Percentiles rank a stretch among this genome's conserved stretches.
Evolutionary conservation across 1,140 invertebrate genomes (phyloP).

Genomic region (Ostrea denselamellosa): DNA sequence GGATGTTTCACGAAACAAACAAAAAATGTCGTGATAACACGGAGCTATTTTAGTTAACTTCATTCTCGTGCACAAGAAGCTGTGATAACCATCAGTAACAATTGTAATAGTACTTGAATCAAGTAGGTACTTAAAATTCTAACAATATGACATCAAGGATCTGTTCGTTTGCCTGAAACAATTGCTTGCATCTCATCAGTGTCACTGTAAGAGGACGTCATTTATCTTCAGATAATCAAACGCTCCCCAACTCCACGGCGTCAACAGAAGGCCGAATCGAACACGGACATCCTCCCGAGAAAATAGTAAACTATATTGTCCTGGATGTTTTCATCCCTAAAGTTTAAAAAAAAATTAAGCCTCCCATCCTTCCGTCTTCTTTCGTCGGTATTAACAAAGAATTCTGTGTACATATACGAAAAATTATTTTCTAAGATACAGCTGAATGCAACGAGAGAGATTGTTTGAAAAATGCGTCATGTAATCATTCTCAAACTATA

Average conservation of each 20-base stretch:
- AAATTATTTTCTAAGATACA: background rate
- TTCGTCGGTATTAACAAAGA: background rate
- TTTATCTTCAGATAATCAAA: slow-evolving; percentile 28
- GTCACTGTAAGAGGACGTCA: slow-evolving; percentile 16
- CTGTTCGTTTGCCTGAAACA: slow-evolving; percentile 34
- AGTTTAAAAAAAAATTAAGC: too few relatives aligned
- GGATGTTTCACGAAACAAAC: slow-evolving; percentile 16
- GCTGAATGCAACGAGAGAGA: too few relatives aligned
- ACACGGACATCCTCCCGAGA: slow-evolving; percentile 3
- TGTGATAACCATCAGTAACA: slow-evolving; percentile 20
- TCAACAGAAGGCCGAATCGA: slow-evolving; percentile 23
- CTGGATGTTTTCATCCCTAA: too few relatives aligned
- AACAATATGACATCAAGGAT: slow-evolving; percentile 35
- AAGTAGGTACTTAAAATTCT: slow-evolving; percentile 35
- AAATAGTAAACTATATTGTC: too few relatives aligned
- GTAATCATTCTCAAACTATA: background rate
- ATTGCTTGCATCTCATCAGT: slow-evolving; percentile 34
- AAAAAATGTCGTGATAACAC: slow-evolving; percentile 35
- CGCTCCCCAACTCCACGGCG: slow-evolving; percentile 18
- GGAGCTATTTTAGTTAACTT: slow-evolving; percentile 28
- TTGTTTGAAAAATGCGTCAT: background rate
- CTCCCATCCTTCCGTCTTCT: background rate
- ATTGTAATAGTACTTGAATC: slow-evolving; percentile 30
- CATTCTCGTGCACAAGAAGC: slow-evolving; percentile 27
- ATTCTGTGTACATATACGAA: background rate